Evolutionary conservation across 1,140 invertebrate species (phyloP).

Genomic region (Penaeus japonicus): DNA sequence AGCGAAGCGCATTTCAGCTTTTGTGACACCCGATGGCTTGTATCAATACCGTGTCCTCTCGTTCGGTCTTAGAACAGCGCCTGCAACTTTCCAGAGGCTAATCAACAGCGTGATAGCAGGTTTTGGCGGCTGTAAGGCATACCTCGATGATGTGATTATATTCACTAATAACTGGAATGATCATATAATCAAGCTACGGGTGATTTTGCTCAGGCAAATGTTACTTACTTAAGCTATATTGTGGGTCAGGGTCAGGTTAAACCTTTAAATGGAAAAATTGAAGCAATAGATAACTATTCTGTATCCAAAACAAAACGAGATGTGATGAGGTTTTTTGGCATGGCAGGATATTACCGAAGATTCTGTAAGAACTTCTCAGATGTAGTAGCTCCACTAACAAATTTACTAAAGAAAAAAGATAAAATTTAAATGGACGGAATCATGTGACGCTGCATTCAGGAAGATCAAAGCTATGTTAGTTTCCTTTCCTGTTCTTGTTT

Average conservation of each 20-base stretch:
- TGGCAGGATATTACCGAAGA: neutral
- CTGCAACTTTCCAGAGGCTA: neutral
- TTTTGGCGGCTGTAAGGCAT: neutral
- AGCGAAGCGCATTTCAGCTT: neutral
- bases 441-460: neutral
- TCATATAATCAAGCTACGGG: neutral
- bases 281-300: neutral
- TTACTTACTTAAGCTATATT: neutral
- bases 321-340: neutral
- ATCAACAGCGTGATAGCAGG: neutral
- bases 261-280: neutral
- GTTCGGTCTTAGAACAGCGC: neutral
- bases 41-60: neutral
- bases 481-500: neutral
- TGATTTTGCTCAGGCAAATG: neutral
- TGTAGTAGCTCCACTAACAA: neutral
- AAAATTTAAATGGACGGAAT: neutral
- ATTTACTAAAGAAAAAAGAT: neutral
- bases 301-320: neutral
- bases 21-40: conserved; percentile 19
- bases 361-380: neutral
- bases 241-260: neutral
- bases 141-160: neutral
- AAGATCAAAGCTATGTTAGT: neutral
- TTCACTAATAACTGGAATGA: neutral